A percentile compares a stretch with the other conserved stretches of the same genome.
Conservation (phyloP, 1,140 invertebrate species). For the Macrosteles quadrilineatus region DNA sequence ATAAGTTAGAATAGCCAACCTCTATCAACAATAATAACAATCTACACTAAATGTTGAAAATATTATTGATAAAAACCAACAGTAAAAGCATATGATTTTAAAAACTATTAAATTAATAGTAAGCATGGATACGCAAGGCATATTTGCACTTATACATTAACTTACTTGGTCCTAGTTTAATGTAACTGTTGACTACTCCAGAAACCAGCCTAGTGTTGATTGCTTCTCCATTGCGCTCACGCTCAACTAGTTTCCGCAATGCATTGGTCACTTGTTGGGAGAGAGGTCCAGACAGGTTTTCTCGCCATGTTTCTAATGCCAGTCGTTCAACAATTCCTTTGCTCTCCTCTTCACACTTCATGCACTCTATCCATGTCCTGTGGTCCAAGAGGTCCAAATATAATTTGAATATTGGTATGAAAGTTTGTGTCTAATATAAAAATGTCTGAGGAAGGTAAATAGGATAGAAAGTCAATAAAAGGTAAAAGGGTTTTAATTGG, state of each 20-base stretch:
- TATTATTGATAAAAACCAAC: too few species aligned
- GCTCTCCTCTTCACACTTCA: constrained; percentile 95
- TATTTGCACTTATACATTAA: too few species aligned
- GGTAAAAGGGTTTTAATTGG: constrained; percentile 12
- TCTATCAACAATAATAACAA: too few species aligned
- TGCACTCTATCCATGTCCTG: constrained; percentile 96
- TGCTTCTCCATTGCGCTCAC: constrained; percentile 93
- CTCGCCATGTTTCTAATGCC: constrained; percentile 96
- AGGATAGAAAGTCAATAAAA: constrained; percentile 28
- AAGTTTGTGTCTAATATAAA: too few species aligned
- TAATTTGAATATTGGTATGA: too few species aligned
- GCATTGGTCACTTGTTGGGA: constrained; percentile 97
- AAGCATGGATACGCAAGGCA: too few species aligned
- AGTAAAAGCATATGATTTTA: too few species aligned
- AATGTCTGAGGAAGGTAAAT: constrained; percentile 43
- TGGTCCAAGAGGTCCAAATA: too few species aligned
- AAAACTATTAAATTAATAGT: too few species aligned
- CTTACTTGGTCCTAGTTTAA: constrained; percentile 64
- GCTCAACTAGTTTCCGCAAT: constrained; percentile 93
- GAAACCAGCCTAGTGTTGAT: constrained; percentile 97
- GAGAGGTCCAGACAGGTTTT: constrained; percentile 89
- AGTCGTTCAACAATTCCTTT: constrained; percentile 97
- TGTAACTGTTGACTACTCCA: constrained; percentile 79
- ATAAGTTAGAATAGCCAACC: too few species aligned
- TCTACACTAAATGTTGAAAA: too few species aligned